Base-by-base conservation (phyloP, 2,797 vertebrate genomes). In the Macropodus opercularis region DNA sequence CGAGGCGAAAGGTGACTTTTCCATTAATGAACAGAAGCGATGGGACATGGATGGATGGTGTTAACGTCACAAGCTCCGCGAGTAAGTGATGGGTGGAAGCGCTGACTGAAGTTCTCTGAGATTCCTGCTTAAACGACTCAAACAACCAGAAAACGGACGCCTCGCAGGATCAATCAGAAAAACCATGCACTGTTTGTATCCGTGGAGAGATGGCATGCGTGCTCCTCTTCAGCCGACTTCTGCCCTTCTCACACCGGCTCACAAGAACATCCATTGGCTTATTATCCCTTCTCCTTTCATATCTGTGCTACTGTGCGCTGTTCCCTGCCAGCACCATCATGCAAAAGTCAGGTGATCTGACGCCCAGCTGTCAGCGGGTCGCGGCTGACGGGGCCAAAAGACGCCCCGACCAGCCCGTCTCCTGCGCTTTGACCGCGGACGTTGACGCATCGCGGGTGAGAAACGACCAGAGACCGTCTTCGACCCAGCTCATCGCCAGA, bases 171-270 rank as follows among this genome's bases (percentile, higher is more conserved):
- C 68, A 34, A 69, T 79, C 69, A 47, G 63, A 84, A 85, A n/a
- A 90, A 89, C 43, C 87, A 92, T 92, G 90, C 69, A 56, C 87
- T 79, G 78, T 77, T 54, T 64, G 46, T 63, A 54, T 80, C 87
- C 89, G 89, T 91, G 93, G 93, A 93, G 93, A 89, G 90, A 96
- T 95, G 95, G 95, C 94, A 93, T 94, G 90, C 91, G 91, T 91
- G 91, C 92, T 93, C 90, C 91, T 92, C 80, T 83, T 90, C 89
- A 86, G 79, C 85, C 90, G 94, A 85, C 88, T 91, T 75, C 87
- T 87, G 78, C 93, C 92, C 78, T 88, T 89, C 87, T 92, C 91
- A 41, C 89, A 92, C 85, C 86, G 94, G 79, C 90, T 93, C 81
- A 90, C 91, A 11, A 91, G 93, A 83, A 87, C 92, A 75, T 90